Percentiles rank a stretch among this genome's conserved stretches.
These are phyloP conservation scores for Phyllostomus hastatus DNA, from an alignment of 2,113 vertebrate genomes.

Conservation along the genomic window DNA sequence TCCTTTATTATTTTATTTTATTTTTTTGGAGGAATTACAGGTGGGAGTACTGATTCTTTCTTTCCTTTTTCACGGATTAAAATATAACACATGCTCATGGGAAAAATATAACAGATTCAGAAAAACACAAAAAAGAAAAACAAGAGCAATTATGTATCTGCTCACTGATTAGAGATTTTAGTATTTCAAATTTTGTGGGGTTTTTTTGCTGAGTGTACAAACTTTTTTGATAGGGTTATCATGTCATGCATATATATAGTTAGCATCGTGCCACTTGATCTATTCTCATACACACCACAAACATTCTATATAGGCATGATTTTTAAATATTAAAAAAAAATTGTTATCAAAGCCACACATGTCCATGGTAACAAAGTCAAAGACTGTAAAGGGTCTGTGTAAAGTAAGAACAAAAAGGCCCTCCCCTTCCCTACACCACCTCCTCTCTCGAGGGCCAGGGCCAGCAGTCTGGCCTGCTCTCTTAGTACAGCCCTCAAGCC, in stretches of 20 bases:
- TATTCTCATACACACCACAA: rapidly evolving
- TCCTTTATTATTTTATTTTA: neutral
- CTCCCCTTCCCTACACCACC: neutral
- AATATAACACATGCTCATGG: neutral
- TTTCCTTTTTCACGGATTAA: neutral
- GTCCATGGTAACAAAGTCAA: neutral
- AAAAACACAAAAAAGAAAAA: neutral
- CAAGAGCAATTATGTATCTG: neutral
- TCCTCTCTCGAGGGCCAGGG: neutral
- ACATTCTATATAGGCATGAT: neutral
- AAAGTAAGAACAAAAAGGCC: no score
- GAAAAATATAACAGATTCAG: neutral
- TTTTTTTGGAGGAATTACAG: neutral
- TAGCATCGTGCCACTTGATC: no score
- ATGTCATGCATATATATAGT: rapidly evolving
- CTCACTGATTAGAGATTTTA: neutral
- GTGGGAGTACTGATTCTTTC: neutral
- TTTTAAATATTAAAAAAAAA: neutral
- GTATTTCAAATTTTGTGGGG: neutral
- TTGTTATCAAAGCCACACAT: neutral
- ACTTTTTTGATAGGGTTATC: neutral
- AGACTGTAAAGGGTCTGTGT: neutral
- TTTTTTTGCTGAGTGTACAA: neutral
- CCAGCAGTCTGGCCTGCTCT: neutral
- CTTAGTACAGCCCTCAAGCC: neutral